Base-by-base conservation (phyloP, 2,797 vertebrate genomes). In the Siniperca undulata region DNA sequence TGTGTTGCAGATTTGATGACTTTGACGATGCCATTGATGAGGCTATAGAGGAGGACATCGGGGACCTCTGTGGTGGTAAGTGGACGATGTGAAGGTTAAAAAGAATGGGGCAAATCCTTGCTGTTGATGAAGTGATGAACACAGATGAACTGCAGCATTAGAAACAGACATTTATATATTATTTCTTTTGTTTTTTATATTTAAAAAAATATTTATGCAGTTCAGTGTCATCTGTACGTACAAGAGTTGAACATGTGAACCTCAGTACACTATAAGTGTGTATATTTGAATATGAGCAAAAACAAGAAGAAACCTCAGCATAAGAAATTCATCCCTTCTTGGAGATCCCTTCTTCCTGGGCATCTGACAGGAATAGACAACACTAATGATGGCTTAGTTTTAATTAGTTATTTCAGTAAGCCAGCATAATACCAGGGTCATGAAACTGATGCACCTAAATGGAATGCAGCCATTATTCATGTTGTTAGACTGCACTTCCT, bases 11-110 rank as follows among this genome's bases (percentile, higher is more conserved):
- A 92, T 99, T 99, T 93, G 98, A 99, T 92, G 98, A 99, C 88
- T 99, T 99, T 87, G 98, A 99, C 60, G 98, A 99, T 81, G 98
- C 98, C 72, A 99, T 99, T 16, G 98, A 99, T 82, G 98, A 99
- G 90, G 98, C 98, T 3, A 99, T 99, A 81, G 97, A 99, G 92
- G 98, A 99, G 75, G 98, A 99, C 80, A 94, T 97, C 83, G 96
- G 97, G 76, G 98, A 99, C 78, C 93, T 96, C 52, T 97, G 97
- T 73, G 96, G 94, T 80, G 98, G 98, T 98, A 83, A 93, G 92
- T 46, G 44, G 24, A 48, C 0, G 0, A 38, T 19, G 19, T 53
- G 48, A 40, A 8, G 62, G 19, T 59, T 40, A 5, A 20, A 66
- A 2, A 46, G 20, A 62, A 12, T 42, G 40, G 40, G 12, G 40